phyloP scores from a whole-genome alignment of 1,140 invertebrate species.

The Drosophila nasuta region DNA sequence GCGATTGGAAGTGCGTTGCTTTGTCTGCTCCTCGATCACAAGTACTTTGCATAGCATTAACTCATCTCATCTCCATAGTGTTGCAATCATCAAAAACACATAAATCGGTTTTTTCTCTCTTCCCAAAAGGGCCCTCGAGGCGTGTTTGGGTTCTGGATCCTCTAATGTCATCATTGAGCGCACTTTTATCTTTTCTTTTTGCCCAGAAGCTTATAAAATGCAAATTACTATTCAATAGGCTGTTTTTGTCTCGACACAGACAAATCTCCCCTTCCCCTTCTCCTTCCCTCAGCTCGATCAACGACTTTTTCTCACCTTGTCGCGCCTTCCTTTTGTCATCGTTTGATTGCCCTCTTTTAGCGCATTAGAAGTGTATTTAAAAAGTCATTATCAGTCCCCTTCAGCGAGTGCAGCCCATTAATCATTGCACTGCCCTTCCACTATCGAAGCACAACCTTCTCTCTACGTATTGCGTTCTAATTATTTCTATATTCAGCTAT shows the following conservation, averaged over 20 bases:
- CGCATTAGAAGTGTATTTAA: constrained; percentile 79
- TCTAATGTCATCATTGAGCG: constrained; percentile 65
- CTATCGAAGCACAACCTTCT: not conserved
- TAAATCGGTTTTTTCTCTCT: constrained; percentile 53
- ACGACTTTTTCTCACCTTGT: constrained; percentile 42
- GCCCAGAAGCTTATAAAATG: constrained; percentile 69
- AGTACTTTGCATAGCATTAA: constrained; percentile 75
- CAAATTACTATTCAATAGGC: constrained; percentile 80
- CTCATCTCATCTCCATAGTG: constrained; percentile 62
- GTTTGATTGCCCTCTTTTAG: constrained; percentile 71
- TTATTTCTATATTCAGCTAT: constrained; percentile 16
- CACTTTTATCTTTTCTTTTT: constrained; percentile 19
- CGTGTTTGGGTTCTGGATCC: constrained; percentile 34
- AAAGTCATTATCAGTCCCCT: constrained; percentile 74
- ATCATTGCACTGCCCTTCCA: constrained; percentile 27
- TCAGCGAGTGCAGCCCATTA: constrained; percentile 44
- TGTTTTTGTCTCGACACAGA: constrained; percentile 30
- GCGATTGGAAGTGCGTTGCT: not conserved
- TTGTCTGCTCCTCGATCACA: constrained; percentile 56
- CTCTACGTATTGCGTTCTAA: constrained; percentile 5
- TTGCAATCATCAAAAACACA: constrained; percentile 71
- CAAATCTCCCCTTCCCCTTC: not conserved
- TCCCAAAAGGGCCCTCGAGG: constrained; percentile 35
- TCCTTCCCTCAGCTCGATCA: constrained; percentile 16
- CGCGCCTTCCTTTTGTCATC: constrained; percentile 52